phyloP scores from a whole-genome alignment of 2,797 vertebrate species.

The Botia kubotai region DNA sequence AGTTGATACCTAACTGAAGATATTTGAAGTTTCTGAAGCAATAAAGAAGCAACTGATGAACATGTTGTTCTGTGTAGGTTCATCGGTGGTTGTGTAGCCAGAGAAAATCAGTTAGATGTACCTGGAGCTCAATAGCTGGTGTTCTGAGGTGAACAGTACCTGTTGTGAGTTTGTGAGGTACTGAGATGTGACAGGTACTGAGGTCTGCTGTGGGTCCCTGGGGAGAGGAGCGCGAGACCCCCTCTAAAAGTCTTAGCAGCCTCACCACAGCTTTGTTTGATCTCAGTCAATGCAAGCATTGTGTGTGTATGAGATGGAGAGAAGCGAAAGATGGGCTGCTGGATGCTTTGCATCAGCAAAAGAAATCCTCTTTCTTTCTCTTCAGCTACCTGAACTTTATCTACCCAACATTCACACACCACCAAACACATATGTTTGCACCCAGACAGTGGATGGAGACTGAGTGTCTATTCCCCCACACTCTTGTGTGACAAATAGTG shows the following conservation, averaged over 20 bases:
- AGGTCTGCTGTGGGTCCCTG: background rate
- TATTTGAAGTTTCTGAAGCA: background rate
- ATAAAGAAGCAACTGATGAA: background rate
- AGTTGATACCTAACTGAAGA: background rate
- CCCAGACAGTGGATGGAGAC: constrained; percentile 36
- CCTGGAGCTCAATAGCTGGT: no score
- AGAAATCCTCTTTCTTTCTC: constrained; percentile 73
- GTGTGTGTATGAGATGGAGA: constrained; percentile 41
- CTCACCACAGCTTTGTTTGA: constrained; percentile 69
- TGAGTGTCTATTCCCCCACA: constrained; percentile 1
- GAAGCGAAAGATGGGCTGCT: constrained; percentile 32
- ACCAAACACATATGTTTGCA: constrained; percentile 35
- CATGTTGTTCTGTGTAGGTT: background rate
- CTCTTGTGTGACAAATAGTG: no score
- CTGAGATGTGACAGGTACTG: constrained; percentile 31
- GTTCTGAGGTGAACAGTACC: constrained; percentile 38
- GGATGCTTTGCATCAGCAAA: constrained; percentile 72
- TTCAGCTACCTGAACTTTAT: constrained; percentile 65
- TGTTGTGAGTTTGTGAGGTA: constrained; percentile 27
- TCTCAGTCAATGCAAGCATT: constrained; percentile 49
- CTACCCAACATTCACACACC: background rate
- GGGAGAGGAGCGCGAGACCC: constrained; percentile 31
- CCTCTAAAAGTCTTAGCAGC: constrained; percentile 28
- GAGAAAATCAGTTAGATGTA: background rate
- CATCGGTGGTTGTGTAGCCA: background rate